These are phyloP conservation scores for Hydrozoanthus tunicans DNA, from an alignment of 64 coral and sea anemone genomes.

Conservation along the genomic window DNA sequence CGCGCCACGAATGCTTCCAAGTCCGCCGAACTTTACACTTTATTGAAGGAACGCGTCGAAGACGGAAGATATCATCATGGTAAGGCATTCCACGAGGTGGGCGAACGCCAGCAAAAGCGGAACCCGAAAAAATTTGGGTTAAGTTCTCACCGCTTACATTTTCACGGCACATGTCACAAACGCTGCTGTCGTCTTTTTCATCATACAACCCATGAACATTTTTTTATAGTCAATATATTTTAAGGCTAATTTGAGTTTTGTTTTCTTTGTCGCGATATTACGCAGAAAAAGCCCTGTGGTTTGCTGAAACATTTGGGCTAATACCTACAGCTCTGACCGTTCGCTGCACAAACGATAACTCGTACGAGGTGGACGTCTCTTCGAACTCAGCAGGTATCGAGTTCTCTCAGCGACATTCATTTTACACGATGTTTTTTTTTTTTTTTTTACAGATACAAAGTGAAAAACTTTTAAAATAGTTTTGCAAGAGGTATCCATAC, in stretches of 20 bases:
- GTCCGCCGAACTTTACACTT: constrained; percentile 16
- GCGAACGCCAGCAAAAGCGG: constrained; percentile 14
- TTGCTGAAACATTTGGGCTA: constrained; percentile 1
- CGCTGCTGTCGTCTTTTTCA: not conserved
- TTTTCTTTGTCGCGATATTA: constrained; percentile 1
- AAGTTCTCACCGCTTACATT: not conserved
- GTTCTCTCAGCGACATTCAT: not conserved
- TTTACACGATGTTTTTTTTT: not conserved
- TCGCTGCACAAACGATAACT: not conserved
- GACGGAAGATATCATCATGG: not conserved
- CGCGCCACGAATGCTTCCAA: not conserved
- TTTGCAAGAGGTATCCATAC: not conserved
- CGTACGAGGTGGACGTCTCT: not conserved
- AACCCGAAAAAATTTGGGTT: not conserved
- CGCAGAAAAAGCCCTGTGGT: constrained; percentile 33
- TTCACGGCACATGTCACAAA: not conserved
- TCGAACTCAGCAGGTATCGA: not conserved
- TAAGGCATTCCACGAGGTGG: not conserved
- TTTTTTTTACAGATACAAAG: not conserved
- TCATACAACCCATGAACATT: too few species aligned
- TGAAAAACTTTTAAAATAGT: too few species aligned
- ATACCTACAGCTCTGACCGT: not conserved
- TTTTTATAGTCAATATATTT: not conserved
- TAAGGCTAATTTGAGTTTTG: not conserved
- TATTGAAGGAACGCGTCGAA: constrained; percentile 3